phyloP scores from a whole-genome alignment of 2,797 vertebrate species.

The Halcyon badia region DNA sequence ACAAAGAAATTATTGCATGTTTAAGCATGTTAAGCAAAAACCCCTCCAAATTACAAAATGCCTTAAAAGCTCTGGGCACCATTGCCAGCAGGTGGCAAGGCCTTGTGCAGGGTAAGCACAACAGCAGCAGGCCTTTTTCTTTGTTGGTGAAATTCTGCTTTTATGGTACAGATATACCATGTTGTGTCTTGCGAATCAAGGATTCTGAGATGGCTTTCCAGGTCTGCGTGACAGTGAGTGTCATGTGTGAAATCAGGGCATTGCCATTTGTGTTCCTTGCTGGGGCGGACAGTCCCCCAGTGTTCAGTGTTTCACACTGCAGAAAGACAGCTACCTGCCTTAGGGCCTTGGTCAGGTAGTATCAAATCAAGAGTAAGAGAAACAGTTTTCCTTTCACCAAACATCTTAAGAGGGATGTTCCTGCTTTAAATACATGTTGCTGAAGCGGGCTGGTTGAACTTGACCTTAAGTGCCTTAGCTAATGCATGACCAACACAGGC shows the following conservation, averaged over 20 bases:
- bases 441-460: not conserved
- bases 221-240: not conserved
- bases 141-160: accelerated
- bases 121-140: not conserved
- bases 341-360: not conserved
- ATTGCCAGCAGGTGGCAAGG: not conserved
- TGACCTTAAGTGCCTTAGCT: not conserved
- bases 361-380: not conserved
- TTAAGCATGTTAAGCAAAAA: not conserved
- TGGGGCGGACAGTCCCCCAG: not conserved
- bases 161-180: not conserved
- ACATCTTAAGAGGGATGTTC: not conserved
- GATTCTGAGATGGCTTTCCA: not conserved
- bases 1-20: not conserved
- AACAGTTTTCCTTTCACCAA: not conserved
- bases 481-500: not conserved
- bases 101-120: not conserved
- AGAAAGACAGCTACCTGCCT: not conserved
- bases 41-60: not conserved
- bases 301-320: not conserved
- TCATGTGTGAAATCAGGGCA: not conserved
- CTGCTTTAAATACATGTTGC: not conserved
- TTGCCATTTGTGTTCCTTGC: not conserved
- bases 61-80: not conserved
- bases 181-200: not conserved